Percentiles rank a stretch among this genome's conserved stretches.
Conservation (phyloP, 2,797 vertebrate genomes). For the Triplophysa yarkandensis region DNA sequence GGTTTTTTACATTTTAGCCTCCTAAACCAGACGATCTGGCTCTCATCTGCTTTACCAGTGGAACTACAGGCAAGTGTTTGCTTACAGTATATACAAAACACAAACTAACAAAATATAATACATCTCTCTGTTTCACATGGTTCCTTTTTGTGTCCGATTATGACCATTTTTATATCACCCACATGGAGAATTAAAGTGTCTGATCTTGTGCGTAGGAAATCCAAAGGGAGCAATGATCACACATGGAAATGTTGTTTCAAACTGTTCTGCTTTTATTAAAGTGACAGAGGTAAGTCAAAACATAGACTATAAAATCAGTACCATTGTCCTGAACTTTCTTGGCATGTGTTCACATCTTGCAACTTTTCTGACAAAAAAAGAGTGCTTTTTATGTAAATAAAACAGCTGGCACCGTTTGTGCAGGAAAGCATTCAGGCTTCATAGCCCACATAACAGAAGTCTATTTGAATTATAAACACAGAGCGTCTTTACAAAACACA, state of each 20-base stretch:
- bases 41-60: constrained; percentile 95
- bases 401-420: too few species aligned
- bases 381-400: too few species aligned
- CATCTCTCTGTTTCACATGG: constrained; percentile 26
- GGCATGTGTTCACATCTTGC: too few species aligned
- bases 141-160: background rate
- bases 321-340: too few species aligned
- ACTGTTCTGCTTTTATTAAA: constrained; percentile 92
- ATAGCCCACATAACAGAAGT: too few species aligned
- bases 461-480: too few species aligned
- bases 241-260: constrained; percentile 88
- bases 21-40: constrained; percentile 89
- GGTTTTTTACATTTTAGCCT: constrained; percentile 73
- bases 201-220: constrained; percentile 76
- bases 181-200: background rate
- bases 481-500: too few species aligned
- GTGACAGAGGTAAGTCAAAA: constrained; percentile 85
- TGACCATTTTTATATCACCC: background rate
- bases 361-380: too few species aligned
- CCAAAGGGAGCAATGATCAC: constrained; percentile 95
- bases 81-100: too few species aligned
- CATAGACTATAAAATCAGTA: too few species aligned
- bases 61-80: constrained; percentile 87
- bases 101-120: too few species aligned
- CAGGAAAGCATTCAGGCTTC: too few species aligned